These are phyloP conservation scores for Pavo muticus DNA, from an alignment of 2,113 vertebrate genomes.

Conservation along the genomic window DNA sequence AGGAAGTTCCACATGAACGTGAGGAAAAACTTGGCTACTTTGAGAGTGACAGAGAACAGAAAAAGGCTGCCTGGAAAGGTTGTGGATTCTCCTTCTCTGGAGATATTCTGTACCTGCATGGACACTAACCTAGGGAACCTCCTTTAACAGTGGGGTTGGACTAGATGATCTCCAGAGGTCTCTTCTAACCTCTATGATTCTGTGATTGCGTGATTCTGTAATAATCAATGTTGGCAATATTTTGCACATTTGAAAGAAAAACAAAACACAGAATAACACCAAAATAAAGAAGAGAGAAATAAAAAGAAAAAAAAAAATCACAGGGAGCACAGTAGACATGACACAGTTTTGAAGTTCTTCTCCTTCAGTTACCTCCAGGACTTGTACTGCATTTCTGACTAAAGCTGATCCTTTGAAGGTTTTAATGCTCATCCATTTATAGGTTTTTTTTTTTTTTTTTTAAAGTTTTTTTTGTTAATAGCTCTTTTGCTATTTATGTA, in stretches of 20 bases:
- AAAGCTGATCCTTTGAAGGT: neutral
- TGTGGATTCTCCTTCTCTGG: too few relatives aligned
- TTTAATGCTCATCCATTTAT: neutral
- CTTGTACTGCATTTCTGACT: neutral
- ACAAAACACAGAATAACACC: neutral
- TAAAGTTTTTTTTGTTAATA: too few relatives aligned
- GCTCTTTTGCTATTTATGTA: neutral
- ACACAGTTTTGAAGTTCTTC: neutral
- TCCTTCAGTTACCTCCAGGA: neutral
- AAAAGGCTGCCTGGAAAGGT: too few relatives aligned
- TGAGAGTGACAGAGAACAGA: too few relatives aligned
- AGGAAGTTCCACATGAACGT: too few relatives aligned
- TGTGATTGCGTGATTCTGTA: too few relatives aligned
- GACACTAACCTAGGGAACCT: too few relatives aligned
- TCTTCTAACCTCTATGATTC: too few relatives aligned
- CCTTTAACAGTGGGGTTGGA: too few relatives aligned
- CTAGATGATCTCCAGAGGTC: too few relatives aligned
- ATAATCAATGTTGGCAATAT: neutral
- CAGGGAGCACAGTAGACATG: neutral
- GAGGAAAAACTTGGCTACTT: too few relatives aligned
- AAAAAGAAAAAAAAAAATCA: neutral
- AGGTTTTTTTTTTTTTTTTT: neutral
- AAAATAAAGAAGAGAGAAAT: neutral
- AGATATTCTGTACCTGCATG: too few relatives aligned
- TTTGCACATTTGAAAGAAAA: constrained; percentile 6